These are phyloP conservation scores for Turritopsis dohrnii DNA, from an alignment of 30 jellyfish, hydroid and myxozoan genomes.

Conservation along the genomic window DNA sequence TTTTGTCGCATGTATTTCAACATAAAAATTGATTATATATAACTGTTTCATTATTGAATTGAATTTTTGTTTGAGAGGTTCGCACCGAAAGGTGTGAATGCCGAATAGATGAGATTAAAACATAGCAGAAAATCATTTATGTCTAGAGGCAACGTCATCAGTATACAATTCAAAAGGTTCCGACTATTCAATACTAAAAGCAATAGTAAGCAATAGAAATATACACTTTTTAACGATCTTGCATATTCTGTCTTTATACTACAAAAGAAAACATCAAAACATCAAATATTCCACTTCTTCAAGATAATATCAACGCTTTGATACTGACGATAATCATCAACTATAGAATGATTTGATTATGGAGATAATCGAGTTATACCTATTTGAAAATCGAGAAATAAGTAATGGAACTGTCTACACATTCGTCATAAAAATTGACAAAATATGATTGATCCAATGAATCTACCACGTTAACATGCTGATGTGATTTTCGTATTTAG, in stretches of 20 bases:
- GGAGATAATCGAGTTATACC: no score
- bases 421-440: no score
- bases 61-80: not conserved
- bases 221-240: not conserved
- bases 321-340: no score
- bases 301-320: no score
- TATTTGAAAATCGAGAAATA: no score
- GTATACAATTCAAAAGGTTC: not conserved
- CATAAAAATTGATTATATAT: not conserved
- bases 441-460: no score
- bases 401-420: no score
- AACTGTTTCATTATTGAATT: not conserved
- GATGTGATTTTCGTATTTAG: no score
- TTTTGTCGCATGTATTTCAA: not conserved
- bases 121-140: not conserved
- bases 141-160: not conserved
- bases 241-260: not conserved
- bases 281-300: no score
- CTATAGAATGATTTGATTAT: no score
- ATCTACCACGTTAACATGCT: no score
- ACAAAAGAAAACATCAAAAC: not conserved
- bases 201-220: not conserved
- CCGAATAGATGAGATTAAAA: not conserved
- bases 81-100: not conserved
- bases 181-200: not conserved